Conservation (phyloP, 2,113 vertebrate species). For the Silurus asotus region DNA sequence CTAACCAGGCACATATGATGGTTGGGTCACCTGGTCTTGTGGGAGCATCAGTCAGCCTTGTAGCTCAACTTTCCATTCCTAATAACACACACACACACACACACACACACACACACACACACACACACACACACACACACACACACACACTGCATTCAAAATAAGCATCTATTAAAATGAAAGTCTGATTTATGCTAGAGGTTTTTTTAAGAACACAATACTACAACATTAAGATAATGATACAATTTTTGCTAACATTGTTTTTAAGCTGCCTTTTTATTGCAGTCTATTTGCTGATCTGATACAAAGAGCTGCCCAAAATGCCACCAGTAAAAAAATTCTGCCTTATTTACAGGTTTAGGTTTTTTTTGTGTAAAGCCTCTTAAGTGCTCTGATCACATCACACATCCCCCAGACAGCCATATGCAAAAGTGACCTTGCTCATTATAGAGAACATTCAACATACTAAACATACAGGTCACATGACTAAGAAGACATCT, state of each 20-base stretch:
- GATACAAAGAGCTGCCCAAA: neutral
- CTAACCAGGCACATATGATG: conserved; percentile 33
- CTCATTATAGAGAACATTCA: neutral
- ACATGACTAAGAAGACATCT: neutral
- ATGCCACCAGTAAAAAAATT: neutral
- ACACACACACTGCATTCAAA: neutral
- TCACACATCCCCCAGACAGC: neutral
- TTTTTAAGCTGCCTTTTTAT: neutral
- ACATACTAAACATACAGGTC: neutral
- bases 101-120: neutral
- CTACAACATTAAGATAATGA: neutral
- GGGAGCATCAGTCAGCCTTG: conserved; percentile 19
- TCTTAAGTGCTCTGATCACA: neutral
- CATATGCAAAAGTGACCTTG: neutral
- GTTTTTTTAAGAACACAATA: neutral
- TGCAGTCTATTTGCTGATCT: neutral
- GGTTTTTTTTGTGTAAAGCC: neutral
- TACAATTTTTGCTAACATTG: neutral
- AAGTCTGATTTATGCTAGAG: neutral
- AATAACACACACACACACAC: conserved; percentile 11
- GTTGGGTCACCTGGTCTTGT: conserved; percentile 31
- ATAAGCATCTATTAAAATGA: neutral
- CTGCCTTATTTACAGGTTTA: neutral
- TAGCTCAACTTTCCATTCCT: neutral
- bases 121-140: neutral